Evolutionary conservation across 64 coral and sea anemone genomes (phyloP).

Genomic region (Orbicella faveolata): DNA sequence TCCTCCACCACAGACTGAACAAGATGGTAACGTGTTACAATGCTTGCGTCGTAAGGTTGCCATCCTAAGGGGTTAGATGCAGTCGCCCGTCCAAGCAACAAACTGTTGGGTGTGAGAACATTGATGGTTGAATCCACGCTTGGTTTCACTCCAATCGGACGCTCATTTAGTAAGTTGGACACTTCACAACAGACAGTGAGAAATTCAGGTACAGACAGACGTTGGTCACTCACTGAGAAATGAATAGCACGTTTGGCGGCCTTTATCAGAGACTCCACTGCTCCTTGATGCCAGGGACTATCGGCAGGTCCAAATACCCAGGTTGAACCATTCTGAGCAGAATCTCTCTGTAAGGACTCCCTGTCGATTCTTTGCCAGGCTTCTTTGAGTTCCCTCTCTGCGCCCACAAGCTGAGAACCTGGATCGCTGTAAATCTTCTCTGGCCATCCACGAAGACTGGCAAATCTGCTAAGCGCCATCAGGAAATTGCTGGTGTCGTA

Average conservation of each 20-base stretch:
- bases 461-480: slow-evolving; percentile 69
- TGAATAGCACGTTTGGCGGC: slow-evolving; percentile 70
- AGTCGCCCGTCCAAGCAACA: slow-evolving; percentile 58
- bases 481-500: slow-evolving; percentile 52
- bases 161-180: slow-evolving; percentile 71
- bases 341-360: slow-evolving; percentile 30
- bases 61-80: slow-evolving; percentile 68
- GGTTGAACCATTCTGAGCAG: slow-evolving; percentile 45
- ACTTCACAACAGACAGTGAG: slow-evolving; percentile 66
- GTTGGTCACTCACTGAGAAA: slow-evolving; percentile 70
- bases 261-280: slow-evolving; percentile 72
- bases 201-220: slow-evolving; percentile 60
- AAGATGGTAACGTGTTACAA: slow-evolving; percentile 35
- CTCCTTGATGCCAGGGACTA: slow-evolving; percentile 84
- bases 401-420: slow-evolving; percentile 60
- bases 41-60: slow-evolving; percentile 37
- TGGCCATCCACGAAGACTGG: slow-evolving; percentile 60
- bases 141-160: slow-evolving; percentile 55
- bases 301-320: slow-evolving; percentile 79
- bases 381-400: slow-evolving; percentile 49
- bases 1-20: slow-evolving; percentile 62
- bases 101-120: slow-evolving; percentile 67
- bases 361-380: slow-evolving; percentile 65
- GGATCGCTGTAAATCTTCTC: slow-evolving; percentile 66
- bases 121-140: slow-evolving; percentile 60